Evolutionary conservation across 2,113 vertebrate genomes (phyloP), one percentile per base, ranked within the genome.

Genomic region (Strix uralensis): DNA sequence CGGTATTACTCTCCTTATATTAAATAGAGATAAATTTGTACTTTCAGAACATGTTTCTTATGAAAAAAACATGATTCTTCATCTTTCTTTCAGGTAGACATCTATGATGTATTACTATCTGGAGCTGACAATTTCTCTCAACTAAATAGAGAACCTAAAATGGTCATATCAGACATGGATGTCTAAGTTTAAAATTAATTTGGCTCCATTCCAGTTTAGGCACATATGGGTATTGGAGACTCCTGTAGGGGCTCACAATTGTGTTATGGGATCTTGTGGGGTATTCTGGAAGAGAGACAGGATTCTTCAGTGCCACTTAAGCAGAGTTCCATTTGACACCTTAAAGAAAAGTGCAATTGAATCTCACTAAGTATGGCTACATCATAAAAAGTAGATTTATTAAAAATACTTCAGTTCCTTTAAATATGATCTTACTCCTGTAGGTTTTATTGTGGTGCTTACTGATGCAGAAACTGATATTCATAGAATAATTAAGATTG

Each of bases 91-190:
- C 26, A 58, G 4, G 26, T 78, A 51, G 11, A 13, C 40, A 22
- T 62, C 29, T 67, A 32, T 51, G 7, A 57, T 26, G 17, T 11
- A 30, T 25, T 67, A 9, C 30, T 17, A 1, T 58, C 26, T 67
- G 46, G 52, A 81, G 14, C 0, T 52, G 21, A 62, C 9, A 42
- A 88, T 67, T 69, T 59, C 8, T 78, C 20, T 49, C 16, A 30
- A 49, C 54, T 49, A 36, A 59, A 69, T 5, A 49, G 27, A 36
- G 21, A 86, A 79, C 5, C 3, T 44, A 36, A 65, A 51, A 18
- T 22, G 7, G 3, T 54, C 0, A 0, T 30, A 46, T 49, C 32
- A 74, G 44, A 51, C 7, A 36, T 14, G 5, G n/a, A 40, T 23
- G 2, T 11, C 7, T 55, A 85, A 57, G 12, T 46, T 23, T 38